A percentile compares a stretch with the other conserved stretches of the same genome.
Evolutionary conservation across 2,888 invertebrate genomes (phyloP).

Genomic region (Sinotaia quadrata): DNA sequence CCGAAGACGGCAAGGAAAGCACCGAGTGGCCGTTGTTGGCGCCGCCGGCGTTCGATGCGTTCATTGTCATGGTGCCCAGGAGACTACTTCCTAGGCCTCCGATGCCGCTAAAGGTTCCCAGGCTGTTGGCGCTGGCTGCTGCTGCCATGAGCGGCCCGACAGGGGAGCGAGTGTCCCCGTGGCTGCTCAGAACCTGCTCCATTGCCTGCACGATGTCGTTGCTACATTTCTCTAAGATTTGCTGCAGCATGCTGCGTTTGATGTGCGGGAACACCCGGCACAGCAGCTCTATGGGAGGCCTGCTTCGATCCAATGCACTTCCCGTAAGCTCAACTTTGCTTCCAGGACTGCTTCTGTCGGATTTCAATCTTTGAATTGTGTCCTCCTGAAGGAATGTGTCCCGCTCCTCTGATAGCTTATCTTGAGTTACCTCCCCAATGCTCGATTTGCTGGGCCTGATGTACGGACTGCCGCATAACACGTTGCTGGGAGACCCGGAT

Average conservation of each 20-base stretch:
- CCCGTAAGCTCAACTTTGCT: slow-evolving; percentile 11
- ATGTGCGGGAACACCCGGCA: slow-evolving; percentile 91
- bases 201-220: slow-evolving; percentile 94
- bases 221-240: slow-evolving; percentile 85
- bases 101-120: not conserved
- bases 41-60: not conserved
- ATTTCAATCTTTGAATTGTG: slow-evolving; percentile 5
- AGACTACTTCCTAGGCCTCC: not conserved
- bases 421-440: slow-evolving; percentile 15
- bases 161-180: slow-evolving; percentile 46
- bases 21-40: not conserved
- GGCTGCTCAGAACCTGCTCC: slow-evolving; percentile 81
- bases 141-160: slow-evolving; percentile 21
- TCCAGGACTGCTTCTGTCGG: not conserved
- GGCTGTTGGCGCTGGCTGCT: not conserved
- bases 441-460: slow-evolving; percentile 3
- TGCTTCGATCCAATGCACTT: slow-evolving; percentile 11
- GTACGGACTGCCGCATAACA: not conserved
- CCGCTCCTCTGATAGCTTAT: no score
- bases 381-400: slow-evolving; percentile 15
- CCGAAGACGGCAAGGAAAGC: slow-evolving; percentile 11
- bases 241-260: slow-evolving; percentile 88
- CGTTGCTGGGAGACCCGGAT: not conserved
- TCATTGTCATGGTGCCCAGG: not conserved
- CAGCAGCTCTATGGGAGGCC: slow-evolving; percentile 83